phyloP scores from a whole-genome alignment of 1,140 invertebrate genomes.

The Ceratina australensis region DNA sequence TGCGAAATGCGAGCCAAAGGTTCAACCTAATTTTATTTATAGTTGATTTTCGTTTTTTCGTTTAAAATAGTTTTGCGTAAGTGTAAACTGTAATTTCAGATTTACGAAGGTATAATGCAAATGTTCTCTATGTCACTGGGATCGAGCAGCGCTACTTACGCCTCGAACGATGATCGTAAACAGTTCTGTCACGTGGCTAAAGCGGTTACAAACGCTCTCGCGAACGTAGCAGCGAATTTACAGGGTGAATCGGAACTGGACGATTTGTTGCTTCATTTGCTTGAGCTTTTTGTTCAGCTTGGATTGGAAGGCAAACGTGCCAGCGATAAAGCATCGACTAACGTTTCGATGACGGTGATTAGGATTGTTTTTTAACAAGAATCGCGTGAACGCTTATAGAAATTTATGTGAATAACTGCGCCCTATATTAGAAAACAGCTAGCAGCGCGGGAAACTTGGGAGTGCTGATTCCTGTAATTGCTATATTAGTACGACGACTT shows the following conservation, averaged over 20 bases:
- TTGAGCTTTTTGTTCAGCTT: constrained; percentile 98
- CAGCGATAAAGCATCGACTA: constrained; percentile 89
- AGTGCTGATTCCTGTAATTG: constrained; percentile 97
- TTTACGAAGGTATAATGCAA: constrained; percentile 98
- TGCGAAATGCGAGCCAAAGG: constrained; percentile 88
- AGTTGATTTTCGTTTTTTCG: background rate
- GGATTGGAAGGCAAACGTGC: constrained; percentile 97
- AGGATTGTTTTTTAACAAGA: constrained; percentile 5
- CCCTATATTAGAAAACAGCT: constrained; percentile 85
- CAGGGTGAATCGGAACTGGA: constrained; percentile 92
- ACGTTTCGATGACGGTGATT: constrained; percentile 82
- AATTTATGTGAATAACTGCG: constrained; percentile 34
- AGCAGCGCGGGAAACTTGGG: constrained; percentile 98
- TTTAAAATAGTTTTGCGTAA: background rate
- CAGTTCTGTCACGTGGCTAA: constrained; percentile 95
- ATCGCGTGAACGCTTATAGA: background rate
- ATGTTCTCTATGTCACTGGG: constrained; percentile 98
- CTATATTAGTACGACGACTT: constrained; percentile 91
- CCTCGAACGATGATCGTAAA: constrained; percentile 86
- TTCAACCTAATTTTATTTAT: constrained; percentile 23
- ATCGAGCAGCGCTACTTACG: constrained; percentile 94
- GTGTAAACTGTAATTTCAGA: constrained; percentile 66
- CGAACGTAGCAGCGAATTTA: constrained; percentile 96
- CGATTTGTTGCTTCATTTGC: constrained; percentile 91
- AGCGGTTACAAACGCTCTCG: constrained; percentile 95